phyloP scores from a whole-genome alignment of 2,113 vertebrate species.

The Ceyx margarethae region DNA sequence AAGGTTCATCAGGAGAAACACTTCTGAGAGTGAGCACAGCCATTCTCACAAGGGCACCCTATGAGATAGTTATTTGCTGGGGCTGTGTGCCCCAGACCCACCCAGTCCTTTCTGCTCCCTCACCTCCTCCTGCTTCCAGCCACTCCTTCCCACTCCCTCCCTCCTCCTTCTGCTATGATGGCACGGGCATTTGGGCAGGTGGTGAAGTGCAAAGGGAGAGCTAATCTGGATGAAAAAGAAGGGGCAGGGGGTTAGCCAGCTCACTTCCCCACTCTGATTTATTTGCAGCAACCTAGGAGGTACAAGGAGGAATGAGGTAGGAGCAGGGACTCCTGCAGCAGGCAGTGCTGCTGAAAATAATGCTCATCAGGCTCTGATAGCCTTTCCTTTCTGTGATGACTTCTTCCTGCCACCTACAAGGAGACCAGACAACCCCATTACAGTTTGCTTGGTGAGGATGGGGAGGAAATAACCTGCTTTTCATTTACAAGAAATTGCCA shows the following conservation, averaged over 20 bases:
- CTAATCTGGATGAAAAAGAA: slow-evolving; percentile 28
- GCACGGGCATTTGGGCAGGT: slow-evolving; percentile 46
- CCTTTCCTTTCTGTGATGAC: slow-evolving; percentile 2
- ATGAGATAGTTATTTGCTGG: background rate
- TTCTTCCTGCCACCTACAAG: slow-evolving; percentile 2
- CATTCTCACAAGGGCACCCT: background rate
- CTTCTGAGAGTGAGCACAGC: background rate
- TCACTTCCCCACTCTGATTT: background rate
- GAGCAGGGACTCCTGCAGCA: background rate
- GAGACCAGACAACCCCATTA: background rate
- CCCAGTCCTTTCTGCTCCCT: slow-evolving; percentile 27
- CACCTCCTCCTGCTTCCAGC: slow-evolving; percentile 50
- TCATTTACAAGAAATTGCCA: background rate
- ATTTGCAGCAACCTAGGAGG: background rate
- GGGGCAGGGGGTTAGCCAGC: background rate
- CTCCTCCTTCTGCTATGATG: slow-evolving; percentile 50
- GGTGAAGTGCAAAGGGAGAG: slow-evolving; percentile 49
- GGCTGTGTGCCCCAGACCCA: background rate
- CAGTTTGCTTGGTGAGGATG: background rate
- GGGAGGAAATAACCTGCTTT: background rate
- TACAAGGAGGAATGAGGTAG: background rate
- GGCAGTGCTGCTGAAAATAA: background rate
- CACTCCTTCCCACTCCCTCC: slow-evolving; percentile 40
- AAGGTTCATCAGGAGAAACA: background rate
- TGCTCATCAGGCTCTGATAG: background rate